Evolutionary conservation across 2,113 vertebrate genomes (phyloP).

Genomic region (Dipodomys ordii): DNA sequence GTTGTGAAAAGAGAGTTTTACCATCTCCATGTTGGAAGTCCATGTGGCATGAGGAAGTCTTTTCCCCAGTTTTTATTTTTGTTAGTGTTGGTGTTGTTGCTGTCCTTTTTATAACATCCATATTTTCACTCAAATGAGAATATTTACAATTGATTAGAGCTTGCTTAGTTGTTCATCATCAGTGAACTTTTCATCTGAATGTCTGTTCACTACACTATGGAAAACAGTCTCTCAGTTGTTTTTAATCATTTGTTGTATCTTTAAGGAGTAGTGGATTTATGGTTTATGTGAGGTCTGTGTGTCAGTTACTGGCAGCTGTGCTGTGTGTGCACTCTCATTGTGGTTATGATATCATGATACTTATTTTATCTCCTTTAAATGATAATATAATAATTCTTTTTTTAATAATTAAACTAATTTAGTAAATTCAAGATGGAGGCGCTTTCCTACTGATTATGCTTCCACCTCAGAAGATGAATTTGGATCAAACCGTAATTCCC

Average conservation of each 20-base stretch:
- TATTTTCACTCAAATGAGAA: slow-evolving; percentile 69
- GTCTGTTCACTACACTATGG: slow-evolving; percentile 82
- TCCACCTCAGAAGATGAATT: slow-evolving; percentile 99
- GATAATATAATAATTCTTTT: slow-evolving; percentile 89
- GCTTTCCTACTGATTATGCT: slow-evolving; percentile 98
- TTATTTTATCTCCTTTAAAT: slow-evolving; percentile 78
- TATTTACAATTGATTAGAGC: slow-evolving; percentile 78
- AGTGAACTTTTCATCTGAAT: slow-evolving; percentile 79
- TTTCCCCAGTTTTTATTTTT: slow-evolving; percentile 79
- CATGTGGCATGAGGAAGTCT: slow-evolving; percentile 84
- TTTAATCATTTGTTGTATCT: slow-evolving; percentile 83
- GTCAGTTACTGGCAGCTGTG: slow-evolving; percentile 78
- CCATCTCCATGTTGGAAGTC: slow-evolving; percentile 76
- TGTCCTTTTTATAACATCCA: slow-evolving; percentile 61
- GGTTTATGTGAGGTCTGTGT: slow-evolving; percentile 81
- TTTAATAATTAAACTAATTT: slow-evolving; percentile 92
- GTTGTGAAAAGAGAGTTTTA: slow-evolving; percentile 75
- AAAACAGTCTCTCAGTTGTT: slow-evolving; percentile 80
- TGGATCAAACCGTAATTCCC: slow-evolving; percentile 95
- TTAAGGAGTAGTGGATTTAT: slow-evolving; percentile 81
- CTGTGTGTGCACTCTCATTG: slow-evolving; percentile 72
- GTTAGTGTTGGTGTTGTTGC: slow-evolving; percentile 58
- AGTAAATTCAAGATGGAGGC: slow-evolving; percentile 97
- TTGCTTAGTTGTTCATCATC: slow-evolving; percentile 68
- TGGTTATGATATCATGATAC: slow-evolving; percentile 83